Evolutionary conservation across 2,888 invertebrate species (phyloP).

Genomic region (Lepidochrysops patricia): DNA sequence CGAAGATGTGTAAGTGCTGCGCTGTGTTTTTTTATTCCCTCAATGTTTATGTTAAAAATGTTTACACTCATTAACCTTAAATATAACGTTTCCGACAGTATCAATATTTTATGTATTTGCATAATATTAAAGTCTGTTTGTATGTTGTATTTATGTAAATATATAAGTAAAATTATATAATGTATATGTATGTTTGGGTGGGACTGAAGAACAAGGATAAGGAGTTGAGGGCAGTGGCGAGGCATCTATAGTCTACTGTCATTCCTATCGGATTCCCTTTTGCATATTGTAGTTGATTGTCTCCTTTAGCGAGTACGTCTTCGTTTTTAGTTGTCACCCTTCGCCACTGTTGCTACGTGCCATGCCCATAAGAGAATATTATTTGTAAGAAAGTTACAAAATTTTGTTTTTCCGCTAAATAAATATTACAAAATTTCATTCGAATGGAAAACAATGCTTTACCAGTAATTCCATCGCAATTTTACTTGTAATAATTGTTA

Average conservation of each 20-base stretch:
- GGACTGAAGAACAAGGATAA: not conserved
- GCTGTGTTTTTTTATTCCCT: not conserved
- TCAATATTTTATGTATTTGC: conserved; percentile 7
- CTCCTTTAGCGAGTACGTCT: too few relatives aligned
- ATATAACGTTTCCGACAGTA: conserved; percentile 7
- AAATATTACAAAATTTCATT: not conserved
- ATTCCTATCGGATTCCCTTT: too few relatives aligned
- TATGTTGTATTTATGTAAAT: not conserved
- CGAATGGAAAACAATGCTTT: not conserved
- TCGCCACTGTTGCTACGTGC: too few relatives aligned
- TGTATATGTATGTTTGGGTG: not conserved
- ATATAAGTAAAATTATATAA: not conserved
- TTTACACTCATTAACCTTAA: conserved; percentile 11
- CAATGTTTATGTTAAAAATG: conserved; percentile 8
- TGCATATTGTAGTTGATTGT: too few relatives aligned
- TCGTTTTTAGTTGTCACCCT: too few relatives aligned
- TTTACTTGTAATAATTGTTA: not conserved
- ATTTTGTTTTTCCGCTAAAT: not conserved
- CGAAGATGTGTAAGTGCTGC: not conserved
- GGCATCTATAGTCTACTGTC: too few relatives aligned
- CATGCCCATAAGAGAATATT: too few relatives aligned
- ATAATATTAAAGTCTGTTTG: not conserved
- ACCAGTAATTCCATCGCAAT: not conserved
- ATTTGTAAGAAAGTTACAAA: too few relatives aligned
- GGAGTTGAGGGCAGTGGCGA: too few relatives aligned